Percentiles rank a stretch among this genome's conserved stretches.
These are phyloP conservation scores for Bursaphelenchus okinawaensis DNA, from an alignment of 2,888 invertebrate species.

Conservation along the genomic window DNA sequence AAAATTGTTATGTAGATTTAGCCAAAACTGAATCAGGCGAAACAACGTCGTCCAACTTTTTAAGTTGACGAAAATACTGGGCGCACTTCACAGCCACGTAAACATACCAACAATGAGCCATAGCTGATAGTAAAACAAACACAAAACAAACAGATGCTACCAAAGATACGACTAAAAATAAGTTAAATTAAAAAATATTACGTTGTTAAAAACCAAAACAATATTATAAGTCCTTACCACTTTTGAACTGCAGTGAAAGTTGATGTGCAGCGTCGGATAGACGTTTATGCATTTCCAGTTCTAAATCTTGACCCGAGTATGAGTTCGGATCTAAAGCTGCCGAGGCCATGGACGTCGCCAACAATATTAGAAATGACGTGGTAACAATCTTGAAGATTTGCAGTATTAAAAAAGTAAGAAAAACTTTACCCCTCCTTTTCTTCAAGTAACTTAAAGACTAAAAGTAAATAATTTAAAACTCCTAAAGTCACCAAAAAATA, in stretches of 20 bases:
- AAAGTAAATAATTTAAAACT: no score
- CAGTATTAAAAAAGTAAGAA: neutral
- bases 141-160: conserved; percentile 24
- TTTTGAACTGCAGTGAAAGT: conserved; percentile 29
- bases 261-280: conserved; percentile 23
- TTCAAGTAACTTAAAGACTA: no score
- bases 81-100: conserved; percentile 33
- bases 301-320: conserved; percentile 33
- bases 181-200: conserved; percentile 21
- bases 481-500: no score
- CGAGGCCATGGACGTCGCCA: conserved; percentile 29
- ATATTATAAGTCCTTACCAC: conserved; percentile 27
- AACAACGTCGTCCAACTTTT: neutral
- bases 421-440: neutral
- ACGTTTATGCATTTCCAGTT: conserved; percentile 31
- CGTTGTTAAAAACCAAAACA: conserved; percentile 26
- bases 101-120: conserved; percentile 32
- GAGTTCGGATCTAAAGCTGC: conserved; percentile 32
- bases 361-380: conserved; percentile 29
- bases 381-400: conserved; percentile 29
- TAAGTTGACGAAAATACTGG: conserved; percentile 28
- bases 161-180: conserved; percentile 32
- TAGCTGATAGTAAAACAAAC: conserved; percentile 21
- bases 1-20: no score
- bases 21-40: neutral